These are phyloP conservation scores for Dendrolimus punctatus DNA, from an alignment of 1,140 invertebrate species.

Conservation along the genomic window DNA sequence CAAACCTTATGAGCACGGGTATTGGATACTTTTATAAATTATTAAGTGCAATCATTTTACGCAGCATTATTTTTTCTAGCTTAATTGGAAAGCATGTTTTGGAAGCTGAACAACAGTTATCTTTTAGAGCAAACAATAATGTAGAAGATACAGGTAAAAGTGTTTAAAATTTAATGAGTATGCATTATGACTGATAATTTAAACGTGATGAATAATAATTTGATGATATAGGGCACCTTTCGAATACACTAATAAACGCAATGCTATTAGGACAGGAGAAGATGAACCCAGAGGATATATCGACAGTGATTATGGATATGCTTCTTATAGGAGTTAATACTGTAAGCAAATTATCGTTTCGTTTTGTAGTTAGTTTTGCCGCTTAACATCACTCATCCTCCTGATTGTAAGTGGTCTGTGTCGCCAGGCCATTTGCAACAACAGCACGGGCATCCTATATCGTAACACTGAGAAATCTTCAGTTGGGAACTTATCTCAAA, in stretches of 20 bases:
- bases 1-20: no score
- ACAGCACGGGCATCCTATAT: no score
- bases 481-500: no score
- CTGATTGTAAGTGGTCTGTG: no score
- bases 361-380: no score
- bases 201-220: no score
- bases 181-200: not conserved
- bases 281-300: slow-evolving; percentile 73
- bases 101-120: slow-evolving; percentile 38
- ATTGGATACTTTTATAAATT: no score
- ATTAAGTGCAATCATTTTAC: no score
- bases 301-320: slow-evolving; percentile 77
- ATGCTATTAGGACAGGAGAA: slow-evolving; percentile 70
- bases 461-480: no score
- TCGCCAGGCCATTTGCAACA: no score
- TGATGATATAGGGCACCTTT: no score
- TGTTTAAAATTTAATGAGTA: not conserved
- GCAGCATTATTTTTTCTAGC: slow-evolving; percentile 38
- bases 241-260: slow-evolving; percentile 55
- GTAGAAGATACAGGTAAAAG: slow-evolving; percentile 15
- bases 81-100: slow-evolving; percentile 56
- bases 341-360: slow-evolving; percentile 36
- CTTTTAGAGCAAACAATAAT: slow-evolving; percentile 12
- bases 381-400: no score
- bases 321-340: slow-evolving; percentile 75